These are phyloP conservation scores for Melanotaenia maccullochi DNA, from an alignment of 2,797 vertebrate genomes.

Conservation along the genomic window DNA sequence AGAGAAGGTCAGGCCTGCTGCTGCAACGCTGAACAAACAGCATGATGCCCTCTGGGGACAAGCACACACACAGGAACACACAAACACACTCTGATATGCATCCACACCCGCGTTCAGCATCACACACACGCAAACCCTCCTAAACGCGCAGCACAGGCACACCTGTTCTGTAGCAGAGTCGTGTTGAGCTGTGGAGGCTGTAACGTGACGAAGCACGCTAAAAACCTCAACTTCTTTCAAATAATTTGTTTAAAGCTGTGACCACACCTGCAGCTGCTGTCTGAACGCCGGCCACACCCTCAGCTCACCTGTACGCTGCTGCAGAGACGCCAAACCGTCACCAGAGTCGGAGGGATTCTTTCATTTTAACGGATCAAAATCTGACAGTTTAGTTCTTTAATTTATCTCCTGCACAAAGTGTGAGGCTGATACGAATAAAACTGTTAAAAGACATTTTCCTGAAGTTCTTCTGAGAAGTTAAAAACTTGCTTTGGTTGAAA, in stretches of 20 bases:
- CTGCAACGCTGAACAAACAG: slow-evolving; percentile 58
- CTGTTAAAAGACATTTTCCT: not conserved
- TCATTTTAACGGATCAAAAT: too few species aligned
- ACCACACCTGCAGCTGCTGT: slow-evolving; percentile 4
- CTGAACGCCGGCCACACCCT: not conserved
- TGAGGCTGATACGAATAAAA: too few species aligned
- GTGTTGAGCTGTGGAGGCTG: slow-evolving; percentile 23
- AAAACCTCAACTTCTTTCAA: not conserved
- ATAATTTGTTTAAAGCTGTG: not conserved
- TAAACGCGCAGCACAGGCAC: slow-evolving; percentile 10
- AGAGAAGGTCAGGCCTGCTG: slow-evolving; percentile 72
- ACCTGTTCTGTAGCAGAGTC: slow-evolving; percentile 47
- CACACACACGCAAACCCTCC: slow-evolving; percentile 3
- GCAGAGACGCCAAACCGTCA: too few species aligned
- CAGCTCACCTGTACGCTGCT: not conserved
- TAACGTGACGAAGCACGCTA: not conserved
- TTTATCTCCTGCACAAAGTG: too few species aligned
- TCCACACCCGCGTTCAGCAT: not conserved
- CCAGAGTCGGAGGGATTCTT: too few species aligned
- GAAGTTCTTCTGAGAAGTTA: not conserved
- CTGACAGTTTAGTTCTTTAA: not conserved
- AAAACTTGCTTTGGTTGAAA: too few species aligned
- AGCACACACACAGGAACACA: not conserved
- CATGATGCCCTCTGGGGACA: slow-evolving; percentile 1
- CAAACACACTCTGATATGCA: slow-evolving; percentile 6